phyloP scores from a whole-genome alignment of 1,140 invertebrate species.

The Melanaphis sacchari region DNA sequence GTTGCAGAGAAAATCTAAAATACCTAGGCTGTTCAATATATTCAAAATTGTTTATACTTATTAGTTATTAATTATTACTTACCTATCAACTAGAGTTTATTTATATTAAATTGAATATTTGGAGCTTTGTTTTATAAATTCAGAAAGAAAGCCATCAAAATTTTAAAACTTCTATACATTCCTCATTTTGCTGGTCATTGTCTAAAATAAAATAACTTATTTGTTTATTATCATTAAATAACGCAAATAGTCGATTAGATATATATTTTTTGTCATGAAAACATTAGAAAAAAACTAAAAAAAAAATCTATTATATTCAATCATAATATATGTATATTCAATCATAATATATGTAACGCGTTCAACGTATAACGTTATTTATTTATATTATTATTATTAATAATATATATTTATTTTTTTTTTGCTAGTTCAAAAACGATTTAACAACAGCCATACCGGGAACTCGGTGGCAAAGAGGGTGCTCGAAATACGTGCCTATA shows the following conservation, averaged over 20 bases:
- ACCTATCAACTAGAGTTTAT: neutral
- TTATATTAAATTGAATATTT: neutral
- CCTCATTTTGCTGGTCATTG: neutral
- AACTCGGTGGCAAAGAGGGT: constrained; percentile 30
- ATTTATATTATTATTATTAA: constrained; percentile 7
- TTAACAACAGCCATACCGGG: neutral
- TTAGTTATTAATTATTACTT: too few relatives aligned
- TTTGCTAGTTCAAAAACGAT: neutral
- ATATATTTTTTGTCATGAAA: neutral
- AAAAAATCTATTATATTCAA: neutral
- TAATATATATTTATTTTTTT: neutral
- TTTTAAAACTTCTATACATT: neutral
- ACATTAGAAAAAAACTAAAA: neutral
- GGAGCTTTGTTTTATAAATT: neutral
- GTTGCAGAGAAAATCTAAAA: too few relatives aligned
- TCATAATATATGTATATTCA: neutral
- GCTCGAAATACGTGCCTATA: constrained; percentile 48
- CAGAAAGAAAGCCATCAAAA: neutral
- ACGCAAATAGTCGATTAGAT: neutral
- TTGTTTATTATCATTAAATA: neutral
- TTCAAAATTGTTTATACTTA: too few relatives aligned
- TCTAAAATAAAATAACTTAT: neutral
- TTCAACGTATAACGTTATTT: neutral
- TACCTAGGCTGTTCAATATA: too few relatives aligned
- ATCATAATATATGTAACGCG: neutral